Evolutionary conservation across 2,888 invertebrate genomes (phyloP), one percentile per base, ranked within the genome.

Genomic region (Myopa tessellatipennis): DNA sequence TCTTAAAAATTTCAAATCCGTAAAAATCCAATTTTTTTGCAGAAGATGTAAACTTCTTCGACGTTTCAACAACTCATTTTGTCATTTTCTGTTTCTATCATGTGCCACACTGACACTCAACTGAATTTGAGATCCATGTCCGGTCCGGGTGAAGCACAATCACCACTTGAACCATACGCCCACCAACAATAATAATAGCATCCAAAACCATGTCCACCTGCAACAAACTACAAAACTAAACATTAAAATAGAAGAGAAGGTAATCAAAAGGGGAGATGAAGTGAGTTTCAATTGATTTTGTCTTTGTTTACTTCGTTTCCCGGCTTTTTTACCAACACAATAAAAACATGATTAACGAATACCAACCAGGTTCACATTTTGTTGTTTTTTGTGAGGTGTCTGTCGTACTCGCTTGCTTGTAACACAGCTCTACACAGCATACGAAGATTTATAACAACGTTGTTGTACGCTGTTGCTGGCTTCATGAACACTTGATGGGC

Each of bases 321-420:
- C 40, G 58, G 38, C 71, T 71, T 58, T 52, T 38, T 18, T 69
- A 50, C 14, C n/a, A 18, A 69, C 45, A 12, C 18, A 69, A 50
- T 18, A 50, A 45, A 50, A 69, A 50, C 12, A 70, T 38, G 36
- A 65, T 65, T 65, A 65, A 65, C 65, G 61, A 61, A 61, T 61
- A 26, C n/a, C 63, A 34, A 5, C 3, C n/a, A 18, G 63, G 12
- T 63, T 63, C 12, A 60, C 12, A 18, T 60, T 60, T 60, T 50
- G 50, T 14, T 50, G 8, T 8, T 14, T 50, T 50, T 26, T 26
- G 26, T 26, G 52, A 3, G 52, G 52, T 52, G 14, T 14, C 8
- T 52, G 10, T 58, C 58, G 58, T 58, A n/a, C 3, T 58, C n/a
- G 16, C 3, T 58, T 1, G 50, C 50, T 50, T 14, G 50, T 50